A percentile compares a stretch with the other conserved stretches of the same genome.
These are phyloP conservation scores for Pionites leucogaster DNA, from an alignment of 2,113 vertebrate species.

Conservation along the genomic window DNA sequence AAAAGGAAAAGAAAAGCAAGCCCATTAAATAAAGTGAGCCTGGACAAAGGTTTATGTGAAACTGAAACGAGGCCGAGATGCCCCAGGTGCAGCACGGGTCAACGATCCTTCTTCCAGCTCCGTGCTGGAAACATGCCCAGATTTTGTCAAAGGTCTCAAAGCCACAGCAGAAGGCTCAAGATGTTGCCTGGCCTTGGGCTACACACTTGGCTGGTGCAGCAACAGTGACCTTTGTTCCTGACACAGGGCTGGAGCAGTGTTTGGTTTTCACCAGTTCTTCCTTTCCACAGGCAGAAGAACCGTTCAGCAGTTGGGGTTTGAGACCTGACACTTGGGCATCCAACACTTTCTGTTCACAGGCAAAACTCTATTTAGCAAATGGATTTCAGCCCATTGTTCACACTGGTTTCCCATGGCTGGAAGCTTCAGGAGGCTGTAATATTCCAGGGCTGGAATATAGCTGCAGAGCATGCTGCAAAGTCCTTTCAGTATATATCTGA, in stretches of 20 bases:
- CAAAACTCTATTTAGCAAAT: background rate
- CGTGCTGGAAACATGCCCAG: slow-evolving; percentile 27
- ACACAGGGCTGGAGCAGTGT: background rate
- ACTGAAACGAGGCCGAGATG: slow-evolving; percentile 25
- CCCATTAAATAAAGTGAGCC: slow-evolving; percentile 44
- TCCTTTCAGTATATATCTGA: too few relatives aligned
- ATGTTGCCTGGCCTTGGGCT: slow-evolving; percentile 67
- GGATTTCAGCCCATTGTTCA: background rate
- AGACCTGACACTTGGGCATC: background rate
- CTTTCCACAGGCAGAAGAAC: slow-evolving; percentile 14
- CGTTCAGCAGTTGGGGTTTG: background rate
- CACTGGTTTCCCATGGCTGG: background rate
- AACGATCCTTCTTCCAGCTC: background rate
- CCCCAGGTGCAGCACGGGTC: slow-evolving; percentile 16
- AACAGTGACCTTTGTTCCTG: slow-evolving; percentile 32
- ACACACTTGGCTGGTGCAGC: slow-evolving; percentile 32
- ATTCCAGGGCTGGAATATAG: background rate
- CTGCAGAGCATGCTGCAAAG: background rate
- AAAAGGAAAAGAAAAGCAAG: background rate
- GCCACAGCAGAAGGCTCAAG: slow-evolving; percentile 23
- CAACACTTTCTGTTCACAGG: background rate
- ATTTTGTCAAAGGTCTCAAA: slow-evolving; percentile 57
- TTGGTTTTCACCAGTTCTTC: background rate
- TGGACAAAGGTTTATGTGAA: slow-evolving; percentile 50
- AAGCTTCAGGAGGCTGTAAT: background rate